Conservation (phyloP, 2,888 invertebrate species). For the Graphium colonna region DNA sequence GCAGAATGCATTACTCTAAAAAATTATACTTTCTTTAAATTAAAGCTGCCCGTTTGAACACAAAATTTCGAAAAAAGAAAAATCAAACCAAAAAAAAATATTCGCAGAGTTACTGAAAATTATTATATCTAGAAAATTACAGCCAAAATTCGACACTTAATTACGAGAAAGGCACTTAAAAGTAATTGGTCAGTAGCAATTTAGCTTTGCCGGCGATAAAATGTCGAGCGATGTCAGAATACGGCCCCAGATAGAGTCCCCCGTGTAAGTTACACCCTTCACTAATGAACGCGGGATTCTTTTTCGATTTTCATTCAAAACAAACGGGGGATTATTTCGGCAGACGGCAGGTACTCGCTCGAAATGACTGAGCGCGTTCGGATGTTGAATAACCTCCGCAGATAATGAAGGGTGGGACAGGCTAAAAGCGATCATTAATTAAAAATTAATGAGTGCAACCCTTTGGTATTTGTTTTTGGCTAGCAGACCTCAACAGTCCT, state of each 20-base stretch:
- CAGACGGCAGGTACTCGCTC: slow-evolving; percentile 51
- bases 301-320: slow-evolving; percentile 73
- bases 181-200: no score
- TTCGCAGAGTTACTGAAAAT: no score
- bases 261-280: slow-evolving; percentile 71
- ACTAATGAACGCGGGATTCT: slow-evolving; percentile 73
- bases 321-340: slow-evolving; percentile 63
- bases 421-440: slow-evolving; percentile 21
- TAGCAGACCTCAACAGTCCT: background rate
- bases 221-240: slow-evolving; percentile 35
- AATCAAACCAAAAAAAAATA: no score
- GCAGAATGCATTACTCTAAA: no score
- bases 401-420: slow-evolving; percentile 19
- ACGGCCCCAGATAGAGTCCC: slow-evolving; percentile 42
- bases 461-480: background rate
- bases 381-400: slow-evolving; percentile 13
- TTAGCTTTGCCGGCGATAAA: background rate
- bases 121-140: no score
- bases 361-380: slow-evolving; percentile 22
- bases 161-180: background rate
- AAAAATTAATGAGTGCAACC: slow-evolving; percentile 16
- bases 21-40: no score
- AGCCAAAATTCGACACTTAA: slow-evolving; percentile 3
- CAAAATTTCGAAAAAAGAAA: no score
- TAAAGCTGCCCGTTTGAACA: no score